Evolutionary conservation across 2,888 invertebrate genomes (phyloP).

Genomic region (Xestia ashworthii): DNA sequence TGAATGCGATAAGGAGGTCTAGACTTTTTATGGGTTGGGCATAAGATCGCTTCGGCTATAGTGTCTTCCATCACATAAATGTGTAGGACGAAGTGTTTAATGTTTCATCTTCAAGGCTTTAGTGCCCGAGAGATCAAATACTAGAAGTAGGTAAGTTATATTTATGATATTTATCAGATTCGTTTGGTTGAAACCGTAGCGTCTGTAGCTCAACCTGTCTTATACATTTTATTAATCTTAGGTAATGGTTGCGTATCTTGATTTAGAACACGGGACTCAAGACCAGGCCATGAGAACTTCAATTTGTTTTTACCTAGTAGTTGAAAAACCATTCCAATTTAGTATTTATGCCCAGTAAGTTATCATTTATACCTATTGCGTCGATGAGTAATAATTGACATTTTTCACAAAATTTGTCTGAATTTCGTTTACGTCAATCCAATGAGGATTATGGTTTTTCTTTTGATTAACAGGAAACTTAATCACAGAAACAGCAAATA

Average conservation of each 20-base stretch:
- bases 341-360: not conserved
- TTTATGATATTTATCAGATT: slow-evolving; percentile 9
- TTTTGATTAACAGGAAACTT: slow-evolving; percentile 1
- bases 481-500: slow-evolving; percentile 12
- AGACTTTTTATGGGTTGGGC: slow-evolving; percentile 8
- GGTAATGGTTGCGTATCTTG: not conserved
- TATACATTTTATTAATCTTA: not conserved
- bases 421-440: not conserved
- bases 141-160: slow-evolving; percentile 2
- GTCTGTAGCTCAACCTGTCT: slow-evolving; percentile 3
- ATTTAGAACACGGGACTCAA: slow-evolving; percentile 2
- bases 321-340: not conserved
- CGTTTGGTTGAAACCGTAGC: not conserved
- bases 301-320: no score
- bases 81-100: slow-evolving; percentile 17
- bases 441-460: slow-evolving; percentile 9
- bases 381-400: slow-evolving; percentile 1
- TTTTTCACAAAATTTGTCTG: slow-evolving; percentile 1
- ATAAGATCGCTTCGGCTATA: not conserved
- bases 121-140: not conserved
- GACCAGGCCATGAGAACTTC: not conserved
- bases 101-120: slow-evolving; percentile 20
- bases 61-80: not conserved
- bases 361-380: not conserved
- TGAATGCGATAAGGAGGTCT: slow-evolving; percentile 8